A percentile compares a stretch with the other conserved stretches of the same genome.
Conservation (phyloP, 2,113 vertebrate species). For the Otocyon megalotis region DNA sequence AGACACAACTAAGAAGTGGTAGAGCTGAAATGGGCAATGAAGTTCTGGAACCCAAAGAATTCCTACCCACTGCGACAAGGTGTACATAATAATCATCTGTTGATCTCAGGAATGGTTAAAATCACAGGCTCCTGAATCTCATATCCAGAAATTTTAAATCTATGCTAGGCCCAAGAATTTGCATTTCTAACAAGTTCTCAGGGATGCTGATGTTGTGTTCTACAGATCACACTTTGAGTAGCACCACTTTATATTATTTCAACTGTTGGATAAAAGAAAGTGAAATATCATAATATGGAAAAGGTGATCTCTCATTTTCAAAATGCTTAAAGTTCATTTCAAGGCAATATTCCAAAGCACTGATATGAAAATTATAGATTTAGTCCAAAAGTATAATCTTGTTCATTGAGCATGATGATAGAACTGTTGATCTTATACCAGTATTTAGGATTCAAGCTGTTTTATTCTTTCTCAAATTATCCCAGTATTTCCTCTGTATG, state of each 20-base stretch:
- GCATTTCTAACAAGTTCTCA: not conserved
- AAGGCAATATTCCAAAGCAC: not conserved
- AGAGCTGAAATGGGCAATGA: not conserved
- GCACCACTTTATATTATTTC: not conserved
- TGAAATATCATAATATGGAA: not conserved
- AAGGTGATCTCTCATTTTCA: not conserved
- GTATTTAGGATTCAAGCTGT: conserved; percentile 35
- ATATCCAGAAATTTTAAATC: not conserved
- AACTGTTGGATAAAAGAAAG: not conserved
- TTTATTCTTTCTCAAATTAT: conserved; percentile 16
- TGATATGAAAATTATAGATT: conserved; percentile 56
- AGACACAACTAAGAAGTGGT: not conserved
- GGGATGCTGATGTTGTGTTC: not conserved
- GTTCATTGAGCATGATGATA: conserved; percentile 10
- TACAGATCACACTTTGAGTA: not conserved
- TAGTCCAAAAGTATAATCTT: conserved; percentile 31
- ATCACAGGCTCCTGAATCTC: not conserved
- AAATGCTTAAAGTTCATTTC: not conserved
- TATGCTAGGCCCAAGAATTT: not conserved
- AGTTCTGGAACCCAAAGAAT: not conserved
- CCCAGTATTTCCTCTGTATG: not conserved
- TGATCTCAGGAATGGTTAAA: not conserved
- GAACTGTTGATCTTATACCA: not conserved
- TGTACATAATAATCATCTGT: not conserved
- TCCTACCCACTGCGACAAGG: not conserved